These are phyloP conservation scores for Bedellia somnulentella DNA, from an alignment of 2,888 invertebrate genomes.

Conservation along the genomic window DNA sequence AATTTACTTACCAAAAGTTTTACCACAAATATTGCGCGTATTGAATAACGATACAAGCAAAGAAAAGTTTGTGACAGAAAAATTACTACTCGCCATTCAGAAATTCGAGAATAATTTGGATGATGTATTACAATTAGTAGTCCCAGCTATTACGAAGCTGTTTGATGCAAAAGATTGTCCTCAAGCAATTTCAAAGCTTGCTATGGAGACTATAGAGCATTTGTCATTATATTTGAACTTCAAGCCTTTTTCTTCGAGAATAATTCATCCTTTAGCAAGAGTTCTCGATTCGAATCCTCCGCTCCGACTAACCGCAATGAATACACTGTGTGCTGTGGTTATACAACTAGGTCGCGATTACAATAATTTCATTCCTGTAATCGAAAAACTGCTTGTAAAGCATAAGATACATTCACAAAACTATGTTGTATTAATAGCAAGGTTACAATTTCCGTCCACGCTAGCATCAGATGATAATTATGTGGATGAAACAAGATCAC, in stretches of 20 bases:
- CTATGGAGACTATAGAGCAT: constrained; percentile 85
- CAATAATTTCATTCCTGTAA: constrained; percentile 88
- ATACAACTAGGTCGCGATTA: constrained; percentile 90
- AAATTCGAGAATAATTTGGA: constrained; percentile 95
- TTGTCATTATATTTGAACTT: constrained; percentile 88
- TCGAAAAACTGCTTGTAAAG: constrained; percentile 80
- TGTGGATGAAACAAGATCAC: constrained; percentile 64
- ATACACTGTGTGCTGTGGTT: constrained; percentile 84
- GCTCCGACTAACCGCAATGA: constrained; percentile 80
- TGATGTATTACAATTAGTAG: constrained; percentile 89
- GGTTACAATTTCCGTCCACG: constrained; percentile 74
- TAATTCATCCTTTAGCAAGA: constrained; percentile 90
- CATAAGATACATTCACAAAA: constrained; percentile 76
- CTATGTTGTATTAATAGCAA: constrained; percentile 79
- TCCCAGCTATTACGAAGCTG: constrained; percentile 90
- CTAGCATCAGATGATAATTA: constrained; percentile 78
- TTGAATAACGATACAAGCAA: constrained; percentile 88
- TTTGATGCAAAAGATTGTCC: constrained; percentile 88
- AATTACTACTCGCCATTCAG: constrained; percentile 82
- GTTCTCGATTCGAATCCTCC: constrained; percentile 81
- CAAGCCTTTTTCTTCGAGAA: constrained; percentile 87
- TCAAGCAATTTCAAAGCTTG: constrained; percentile 70
- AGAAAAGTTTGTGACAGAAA: constrained; percentile 79
- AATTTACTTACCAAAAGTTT: constrained; percentile 86
- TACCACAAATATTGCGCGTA: constrained; percentile 92